Evolutionary conservation across 2,797 vertebrate species (phyloP).

Genomic region (Pogonophryne albipinna): DNA sequence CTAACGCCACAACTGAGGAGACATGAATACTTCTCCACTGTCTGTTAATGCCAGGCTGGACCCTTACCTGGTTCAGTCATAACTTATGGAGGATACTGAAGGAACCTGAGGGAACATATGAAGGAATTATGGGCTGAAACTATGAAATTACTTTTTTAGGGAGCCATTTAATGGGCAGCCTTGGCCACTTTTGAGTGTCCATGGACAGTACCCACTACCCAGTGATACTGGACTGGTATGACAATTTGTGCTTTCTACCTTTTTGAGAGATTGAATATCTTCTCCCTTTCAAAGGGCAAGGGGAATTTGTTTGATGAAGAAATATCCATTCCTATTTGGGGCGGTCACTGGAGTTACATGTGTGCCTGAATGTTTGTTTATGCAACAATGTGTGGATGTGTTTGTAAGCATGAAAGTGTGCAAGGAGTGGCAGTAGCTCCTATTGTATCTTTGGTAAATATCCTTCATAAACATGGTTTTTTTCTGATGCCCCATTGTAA

Average conservation of each 20-base stretch:
- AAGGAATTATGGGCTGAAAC: constrained; percentile 55
- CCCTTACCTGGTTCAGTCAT: constrained; percentile 37
- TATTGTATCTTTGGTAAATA: constrained; percentile 60
- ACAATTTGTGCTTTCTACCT: constrained; percentile 65
- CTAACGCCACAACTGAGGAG: constrained; percentile 43
- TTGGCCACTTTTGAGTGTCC: constrained; percentile 35
- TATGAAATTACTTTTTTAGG: constrained; percentile 41
- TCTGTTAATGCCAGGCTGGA: constrained; percentile 49
- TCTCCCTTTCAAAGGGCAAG: constrained; percentile 67
- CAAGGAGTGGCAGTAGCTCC: constrained; percentile 50
- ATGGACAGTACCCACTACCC: constrained; percentile 36
- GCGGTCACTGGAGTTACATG: constrained; percentile 82
- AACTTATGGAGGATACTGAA: constrained; percentile 42
- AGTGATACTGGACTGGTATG: constrained; percentile 47
- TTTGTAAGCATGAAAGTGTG: constrained; percentile 43
- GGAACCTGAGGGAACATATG: constrained; percentile 48
- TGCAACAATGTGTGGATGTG: constrained; percentile 46
- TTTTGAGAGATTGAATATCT: constrained; percentile 65
- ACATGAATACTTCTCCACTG: constrained; percentile 43
- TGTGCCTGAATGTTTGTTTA: constrained; percentile 60
- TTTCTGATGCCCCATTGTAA: constrained; percentile 48
- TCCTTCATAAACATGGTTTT: constrained; percentile 41
- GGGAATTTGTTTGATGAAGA: constrained; percentile 68
- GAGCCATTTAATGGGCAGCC: constrained; percentile 41
- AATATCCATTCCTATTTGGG: constrained; percentile 84